A percentile compares a stretch with the other conserved stretches of the same genome.
Evolutionary conservation across 2,113 vertebrate genomes (phyloP).

Genomic region (Oxyruncus cristatus): DNA sequence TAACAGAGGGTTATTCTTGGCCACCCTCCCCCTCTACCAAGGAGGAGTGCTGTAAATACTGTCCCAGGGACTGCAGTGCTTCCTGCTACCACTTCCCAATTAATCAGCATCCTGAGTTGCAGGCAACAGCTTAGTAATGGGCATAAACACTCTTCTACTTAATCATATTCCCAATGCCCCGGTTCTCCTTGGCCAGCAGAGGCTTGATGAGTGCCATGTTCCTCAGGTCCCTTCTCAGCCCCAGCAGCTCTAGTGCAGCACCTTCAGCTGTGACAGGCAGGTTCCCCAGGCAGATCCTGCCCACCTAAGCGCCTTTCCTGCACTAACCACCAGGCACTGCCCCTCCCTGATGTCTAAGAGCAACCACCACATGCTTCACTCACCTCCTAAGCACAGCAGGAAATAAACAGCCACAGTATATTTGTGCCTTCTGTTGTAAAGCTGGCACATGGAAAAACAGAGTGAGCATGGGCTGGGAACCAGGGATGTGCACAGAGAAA

Average conservation of each 20-base stretch:
- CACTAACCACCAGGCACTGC: not conserved
- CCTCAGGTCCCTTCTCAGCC: not conserved
- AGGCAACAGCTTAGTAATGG: not conserved
- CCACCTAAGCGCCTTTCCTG: not conserved
- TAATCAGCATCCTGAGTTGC: not conserved
- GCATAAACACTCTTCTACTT: not conserved
- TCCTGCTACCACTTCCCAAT: not conserved
- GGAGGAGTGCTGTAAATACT: slow-evolving; percentile 9
- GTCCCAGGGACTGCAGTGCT: not conserved
- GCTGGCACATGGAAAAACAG: not conserved
- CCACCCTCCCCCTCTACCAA: not conserved
- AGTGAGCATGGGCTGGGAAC: not conserved
- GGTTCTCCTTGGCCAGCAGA: not conserved
- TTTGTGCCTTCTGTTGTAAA: not conserved
- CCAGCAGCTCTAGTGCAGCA: not conserved
- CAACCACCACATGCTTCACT: not conserved
- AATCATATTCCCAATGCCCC: not conserved
- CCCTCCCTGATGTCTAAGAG: not conserved
- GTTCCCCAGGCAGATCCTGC: not conserved
- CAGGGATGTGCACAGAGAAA: not conserved
- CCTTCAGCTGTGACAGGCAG: not conserved
- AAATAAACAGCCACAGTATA: not conserved
- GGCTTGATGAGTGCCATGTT: rapidly evolving
- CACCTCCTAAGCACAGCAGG: not conserved
- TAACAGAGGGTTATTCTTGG: slow-evolving; percentile 25